Conservation (phyloP, 2,113 vertebrate species). For the Ptychochromis oligacanthus region DNA sequence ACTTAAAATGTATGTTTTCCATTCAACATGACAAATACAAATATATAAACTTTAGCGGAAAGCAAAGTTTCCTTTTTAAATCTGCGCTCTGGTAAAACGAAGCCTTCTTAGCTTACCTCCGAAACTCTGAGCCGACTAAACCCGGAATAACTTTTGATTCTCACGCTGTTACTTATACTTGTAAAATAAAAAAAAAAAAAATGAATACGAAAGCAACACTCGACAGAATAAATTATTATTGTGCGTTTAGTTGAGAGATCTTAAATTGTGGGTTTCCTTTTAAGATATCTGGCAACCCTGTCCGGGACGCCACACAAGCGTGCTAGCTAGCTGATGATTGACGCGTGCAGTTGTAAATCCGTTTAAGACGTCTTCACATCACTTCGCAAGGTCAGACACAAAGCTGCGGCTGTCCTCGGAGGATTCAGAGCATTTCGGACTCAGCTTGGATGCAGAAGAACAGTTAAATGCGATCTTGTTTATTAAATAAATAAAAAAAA, state of each 20-base stretch:
- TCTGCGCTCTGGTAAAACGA: neutral
- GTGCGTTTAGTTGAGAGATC: neutral
- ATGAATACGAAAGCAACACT: neutral
- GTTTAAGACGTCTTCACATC: constrained; percentile 1
- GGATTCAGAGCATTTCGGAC: neutral
- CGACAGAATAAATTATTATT: neutral
- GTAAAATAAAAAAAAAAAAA: neutral
- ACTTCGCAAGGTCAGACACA: constrained; percentile 56
- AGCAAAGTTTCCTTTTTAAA: no score
- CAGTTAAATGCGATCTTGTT: neutral
- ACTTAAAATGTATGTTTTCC: neutral
- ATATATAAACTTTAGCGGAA: no score
- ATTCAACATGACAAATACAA: neutral
- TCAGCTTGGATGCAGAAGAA: neutral
- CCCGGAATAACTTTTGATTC: neutral
- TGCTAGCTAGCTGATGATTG: constrained; percentile 48
- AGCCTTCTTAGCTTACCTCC: neutral
- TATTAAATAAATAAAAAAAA: no score
- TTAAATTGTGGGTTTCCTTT: neutral
- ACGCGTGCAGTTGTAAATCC: neutral
- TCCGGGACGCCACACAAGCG: accelerated
- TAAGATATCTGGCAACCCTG: constrained; percentile 16
- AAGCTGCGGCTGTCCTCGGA: neutral
- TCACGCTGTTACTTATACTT: neutral
- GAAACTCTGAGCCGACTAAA: neutral